These are phyloP conservation scores for Cryptotis parvus DNA, from an alignment of 2,113 vertebrate genomes.

Conservation along the genomic window DNA sequence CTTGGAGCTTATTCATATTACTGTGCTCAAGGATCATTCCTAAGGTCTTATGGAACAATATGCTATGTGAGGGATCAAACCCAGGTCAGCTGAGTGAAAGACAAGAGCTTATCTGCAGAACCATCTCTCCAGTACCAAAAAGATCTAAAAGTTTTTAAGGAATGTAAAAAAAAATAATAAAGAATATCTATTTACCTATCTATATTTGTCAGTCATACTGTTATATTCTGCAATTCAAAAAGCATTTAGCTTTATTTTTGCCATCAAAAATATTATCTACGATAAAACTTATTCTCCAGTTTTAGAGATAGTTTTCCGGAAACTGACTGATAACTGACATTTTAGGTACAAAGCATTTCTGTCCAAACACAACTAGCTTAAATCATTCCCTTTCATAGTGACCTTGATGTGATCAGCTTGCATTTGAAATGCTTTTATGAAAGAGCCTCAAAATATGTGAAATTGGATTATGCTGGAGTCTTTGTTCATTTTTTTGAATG, in stretches of 20 bases:
- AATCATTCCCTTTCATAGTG: conserved; percentile 7
- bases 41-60: too few relatives aligned
- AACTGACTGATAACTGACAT: not conserved
- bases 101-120: too few relatives aligned
- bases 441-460: not conserved
- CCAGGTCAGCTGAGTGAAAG: too few relatives aligned
- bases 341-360: conserved; percentile 47
- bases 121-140: not conserved
- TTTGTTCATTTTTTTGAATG: conserved; percentile 15
- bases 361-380: not conserved
- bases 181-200: not conserved
- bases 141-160: not conserved
- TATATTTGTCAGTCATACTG: not conserved
- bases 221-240: too few relatives aligned
- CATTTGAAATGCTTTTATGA: conserved; percentile 30
- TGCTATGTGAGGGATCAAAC: too few relatives aligned
- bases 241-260: not conserved
- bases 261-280: conserved; percentile 17
- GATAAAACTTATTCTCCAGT: conserved; percentile 9
- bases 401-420: conserved; percentile 4
- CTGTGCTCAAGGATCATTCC: too few relatives aligned
- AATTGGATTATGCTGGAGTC: not conserved
- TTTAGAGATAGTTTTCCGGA: not conserved
- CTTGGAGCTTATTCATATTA: too few relatives aligned
- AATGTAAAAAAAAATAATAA: not conserved